A percentile compares a stretch with the other conserved stretches of the same genome.
phyloP scores from a whole-genome alignment of 37 sponge, comb jelly and placozoan genomes.

The Chondrosia reniformis region DNA sequence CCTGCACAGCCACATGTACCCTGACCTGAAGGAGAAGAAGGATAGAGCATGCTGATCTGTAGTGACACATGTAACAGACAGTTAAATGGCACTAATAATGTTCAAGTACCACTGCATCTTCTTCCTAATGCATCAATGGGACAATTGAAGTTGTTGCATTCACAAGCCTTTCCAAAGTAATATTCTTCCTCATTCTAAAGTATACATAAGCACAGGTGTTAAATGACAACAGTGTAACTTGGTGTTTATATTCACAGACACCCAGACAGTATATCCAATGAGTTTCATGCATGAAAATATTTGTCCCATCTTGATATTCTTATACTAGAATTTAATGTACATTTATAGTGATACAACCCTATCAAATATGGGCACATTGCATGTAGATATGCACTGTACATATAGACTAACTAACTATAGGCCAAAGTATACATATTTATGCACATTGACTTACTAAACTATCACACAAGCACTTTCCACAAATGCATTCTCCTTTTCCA shows the following conservation, averaged over 20 bases:
- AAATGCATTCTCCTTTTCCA: conserved; percentile 44
- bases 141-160: conserved; percentile 55
- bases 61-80: neutral
- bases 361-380: too few species aligned
- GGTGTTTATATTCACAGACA: too few species aligned
- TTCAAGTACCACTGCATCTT: neutral
- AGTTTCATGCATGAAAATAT: too few species aligned
- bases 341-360: too few species aligned
- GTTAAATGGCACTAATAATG: too few species aligned
- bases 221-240: too few species aligned
- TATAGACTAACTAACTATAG: too few species aligned
- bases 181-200: conserved; percentile 13
- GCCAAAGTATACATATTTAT: too few species aligned
- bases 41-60: neutral
- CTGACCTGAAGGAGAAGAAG: neutral
- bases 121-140: neutral
- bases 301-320: too few species aligned
- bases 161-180: conserved; percentile 51
- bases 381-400: too few species aligned
- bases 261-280: too few species aligned
- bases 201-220: neutral
- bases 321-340: too few species aligned
- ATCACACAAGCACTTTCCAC: conserved; percentile 51
- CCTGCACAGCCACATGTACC: conserved; percentile 11
- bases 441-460: neutral